A percentile compares a stretch with the other conserved stretches of the same genome.
Conservation (phyloP, 2,888 invertebrate species). For the Nephrotoma flavescens region DNA sequence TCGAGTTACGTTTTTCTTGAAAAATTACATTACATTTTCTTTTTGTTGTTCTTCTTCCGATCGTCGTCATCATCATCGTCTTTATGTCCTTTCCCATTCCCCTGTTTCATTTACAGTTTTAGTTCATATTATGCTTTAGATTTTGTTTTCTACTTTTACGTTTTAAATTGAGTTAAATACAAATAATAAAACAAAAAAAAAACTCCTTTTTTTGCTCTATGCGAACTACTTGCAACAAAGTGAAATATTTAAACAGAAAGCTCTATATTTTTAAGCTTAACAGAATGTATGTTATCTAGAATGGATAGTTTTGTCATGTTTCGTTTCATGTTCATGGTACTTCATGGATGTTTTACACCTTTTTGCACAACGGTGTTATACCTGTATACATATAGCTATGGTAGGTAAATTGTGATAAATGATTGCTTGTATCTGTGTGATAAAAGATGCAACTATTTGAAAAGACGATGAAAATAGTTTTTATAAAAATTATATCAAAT, state of each 20-base stretch:
- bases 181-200: neutral
- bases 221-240: neutral
- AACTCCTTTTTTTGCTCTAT: neutral
- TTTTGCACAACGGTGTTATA: neutral
- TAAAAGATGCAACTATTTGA: too few species aligned
- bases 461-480: too few species aligned
- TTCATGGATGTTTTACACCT: neutral
- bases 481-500: too few species aligned
- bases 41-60: neutral
- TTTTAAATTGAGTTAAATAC: neutral
- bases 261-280: neutral
- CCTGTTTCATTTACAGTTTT: neutral
- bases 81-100: neutral
- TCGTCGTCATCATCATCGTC: neutral
- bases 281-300: neutral
- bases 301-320: neutral
- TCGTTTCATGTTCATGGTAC: neutral
- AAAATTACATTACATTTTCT: neutral
- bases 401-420: neutral
- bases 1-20: neutral
- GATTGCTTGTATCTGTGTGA: neutral
- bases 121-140: neutral
- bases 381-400: neutral
- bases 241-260: neutral
- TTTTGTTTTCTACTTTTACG: neutral